Evolutionary conservation across 1,140 invertebrate genomes (phyloP), one percentile per base, ranked within the genome.

Genomic region (Neotoxoptera formosana): DNA sequence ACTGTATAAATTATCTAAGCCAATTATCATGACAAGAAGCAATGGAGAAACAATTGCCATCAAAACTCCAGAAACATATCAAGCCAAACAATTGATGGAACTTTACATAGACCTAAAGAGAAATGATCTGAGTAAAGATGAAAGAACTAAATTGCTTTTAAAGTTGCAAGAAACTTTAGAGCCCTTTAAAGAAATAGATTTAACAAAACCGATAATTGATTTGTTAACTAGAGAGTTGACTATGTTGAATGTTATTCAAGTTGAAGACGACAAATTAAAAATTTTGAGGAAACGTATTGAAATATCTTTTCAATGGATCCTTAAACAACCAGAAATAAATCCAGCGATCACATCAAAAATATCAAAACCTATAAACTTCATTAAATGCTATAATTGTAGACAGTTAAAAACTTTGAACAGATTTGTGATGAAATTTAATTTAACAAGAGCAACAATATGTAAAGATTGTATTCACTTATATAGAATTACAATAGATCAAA

Each of bases 61-160:
- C 96, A 95, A 97, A 67, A 97, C 96, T 21, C 93, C 96, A 76
- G 96, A 96, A 95, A 96, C 96, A 67, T 97, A 97, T 95, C 96
- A 96, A 94, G 97, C 96, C 14, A 95, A 95, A 45, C 96, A 96
- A 94, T 96, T 96, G 45, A 96, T 96, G 94, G 95, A 95, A 89
- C 94, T 97, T 7, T 97, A 96, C 94, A 95, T 96, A 36, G 95
- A 95, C 45, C 95, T 97, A 90, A 95, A 95, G 76, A 95, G 96
- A 81, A 95, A 95, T 17, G 94, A 95, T 93, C 94, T 96, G 76
- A 95, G 95, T 20, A 94, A 95, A 11, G 96, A 96, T 93, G 95
- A 97, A 94, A 95, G 96, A 88, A 95, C 97, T 90, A 96, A 96
- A 94, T 95, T 96, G 60, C 95, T 97, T 14, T 95, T 96, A 0